Evolutionary conservation across 2,888 invertebrate species (phyloP), one percentile per base, ranked within the genome.

Genomic region (Andrena hattorfiana): DNA sequence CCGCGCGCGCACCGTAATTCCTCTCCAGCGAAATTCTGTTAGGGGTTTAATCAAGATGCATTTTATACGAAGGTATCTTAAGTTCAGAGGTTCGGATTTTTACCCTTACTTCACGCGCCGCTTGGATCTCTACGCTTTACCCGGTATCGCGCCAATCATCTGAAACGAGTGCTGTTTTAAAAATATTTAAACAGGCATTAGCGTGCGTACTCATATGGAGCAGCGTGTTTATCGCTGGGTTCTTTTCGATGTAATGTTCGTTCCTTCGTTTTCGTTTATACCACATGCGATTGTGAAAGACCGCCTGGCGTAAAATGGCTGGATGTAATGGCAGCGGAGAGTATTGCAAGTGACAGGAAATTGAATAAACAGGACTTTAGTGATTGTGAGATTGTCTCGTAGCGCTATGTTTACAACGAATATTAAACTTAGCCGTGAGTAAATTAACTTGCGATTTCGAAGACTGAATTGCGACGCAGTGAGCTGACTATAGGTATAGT

Each of bases 1-100:
- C 49, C 71, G n/a, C 26, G 26, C 48, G 51, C 66, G 56, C 63
- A 16, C 13, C 51, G 48, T 35, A 64, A 60, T 26, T 73, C 69
- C 42, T 32, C 20, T 28, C 20, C 26, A 51, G 64, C 35, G 64
- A 69, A 74, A 69, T 64, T 23, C 42, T 20, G 42, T 42, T 16
- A 66, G 13, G 48, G 7, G 20, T 35, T 60, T 2, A 51, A 42
- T 70, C 28, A 26, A 69, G 59, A 59, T 56, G 74, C 28, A n/a
- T 68, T 56, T 48, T 51, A 48, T 23, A 67, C 67, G 16, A 64
- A 66, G 32, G 51, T 62, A 32, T 54, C 32, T 16, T 32, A 32
- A 32, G 32, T 32, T 30, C 60, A 20, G 23, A 42, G 20, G 26
- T 72, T 51, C 23, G 23, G 16, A 72, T 48, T 54, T 48, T 56